Conservation (phyloP, 1,140 invertebrate species). For the Tribolium madens region DNA sequence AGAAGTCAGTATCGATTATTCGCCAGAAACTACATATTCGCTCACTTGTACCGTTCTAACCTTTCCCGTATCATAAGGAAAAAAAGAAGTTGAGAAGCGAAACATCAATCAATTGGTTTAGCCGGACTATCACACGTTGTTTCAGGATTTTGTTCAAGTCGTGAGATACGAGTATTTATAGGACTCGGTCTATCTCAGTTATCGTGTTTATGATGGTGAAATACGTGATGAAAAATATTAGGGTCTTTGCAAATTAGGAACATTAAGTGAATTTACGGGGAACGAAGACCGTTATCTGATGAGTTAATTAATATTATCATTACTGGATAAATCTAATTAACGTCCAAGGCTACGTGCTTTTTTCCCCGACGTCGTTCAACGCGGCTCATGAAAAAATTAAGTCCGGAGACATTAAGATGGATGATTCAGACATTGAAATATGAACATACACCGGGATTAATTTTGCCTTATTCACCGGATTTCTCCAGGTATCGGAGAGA, state of each 20-base stretch:
- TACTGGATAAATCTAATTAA: conserved; percentile 14
- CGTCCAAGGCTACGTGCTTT: background rate
- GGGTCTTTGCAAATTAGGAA: background rate
- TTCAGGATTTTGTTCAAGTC: background rate
- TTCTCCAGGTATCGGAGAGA: background rate
- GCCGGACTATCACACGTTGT: background rate
- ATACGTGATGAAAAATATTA: conserved; percentile 25
- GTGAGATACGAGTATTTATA: conserved; percentile 16
- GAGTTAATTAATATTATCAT: conserved; percentile 18
- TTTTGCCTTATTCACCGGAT: conserved; percentile 11
- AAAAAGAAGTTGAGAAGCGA: background rate
- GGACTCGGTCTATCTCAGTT: background rate
- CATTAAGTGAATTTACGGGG: conserved; percentile 20
- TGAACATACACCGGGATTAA: background rate
- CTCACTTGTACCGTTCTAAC: conserved; percentile 10
- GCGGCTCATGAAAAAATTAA: background rate
- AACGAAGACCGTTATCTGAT: conserved; percentile 4
- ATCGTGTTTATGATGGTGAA: conserved; percentile 7
- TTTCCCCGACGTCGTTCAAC: background rate
- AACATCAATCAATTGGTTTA: conserved; percentile 20
- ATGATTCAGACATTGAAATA: background rate
- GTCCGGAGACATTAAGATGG: background rate
- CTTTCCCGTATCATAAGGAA: background rate
- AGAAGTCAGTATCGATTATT: conserved; percentile 26
- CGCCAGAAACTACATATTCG: conserved; percentile 15